A percentile compares a stretch with the other conserved stretches of the same genome.
Evolutionary conservation across 2,888 invertebrate genomes (phyloP).

Genomic region (Patella caerulea): DNA sequence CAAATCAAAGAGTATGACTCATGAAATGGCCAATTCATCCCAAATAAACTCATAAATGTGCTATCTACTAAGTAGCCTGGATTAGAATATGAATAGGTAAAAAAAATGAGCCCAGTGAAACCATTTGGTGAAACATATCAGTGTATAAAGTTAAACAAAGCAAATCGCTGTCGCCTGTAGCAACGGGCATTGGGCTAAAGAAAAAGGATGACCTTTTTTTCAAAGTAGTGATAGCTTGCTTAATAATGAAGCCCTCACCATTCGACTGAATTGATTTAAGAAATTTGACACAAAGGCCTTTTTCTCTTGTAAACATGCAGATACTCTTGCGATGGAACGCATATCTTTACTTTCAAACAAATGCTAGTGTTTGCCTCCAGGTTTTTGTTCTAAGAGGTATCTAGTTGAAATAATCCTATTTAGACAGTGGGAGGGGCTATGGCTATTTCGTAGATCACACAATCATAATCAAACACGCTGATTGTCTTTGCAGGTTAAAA

Average conservation of each 20-base stretch:
- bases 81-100: slow-evolving; percentile 41
- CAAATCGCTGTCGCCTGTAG: slow-evolving; percentile 38
- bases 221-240: slow-evolving; percentile 29
- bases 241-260: slow-evolving; percentile 36
- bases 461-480: slow-evolving; percentile 26
- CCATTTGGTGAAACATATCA: slow-evolving; percentile 35
- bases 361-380: slow-evolving; percentile 18
- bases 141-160: slow-evolving; percentile 47
- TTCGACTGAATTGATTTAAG: slow-evolving; percentile 45
- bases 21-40: slow-evolving; percentile 26
- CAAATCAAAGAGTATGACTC: slow-evolving; percentile 33
- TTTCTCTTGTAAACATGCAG: slow-evolving; percentile 32
- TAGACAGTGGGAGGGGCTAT: slow-evolving; percentile 24
- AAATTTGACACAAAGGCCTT: slow-evolving; percentile 40
- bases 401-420: slow-evolving; percentile 21
- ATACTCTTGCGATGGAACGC: slow-evolving; percentile 16
- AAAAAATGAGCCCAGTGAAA: slow-evolving; percentile 34
- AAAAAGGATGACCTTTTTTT: slow-evolving; percentile 32
- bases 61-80: slow-evolving; percentile 38
- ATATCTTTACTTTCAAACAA: slow-evolving; percentile 17
- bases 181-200: slow-evolving; percentile 39
- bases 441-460: slow-evolving; percentile 19
- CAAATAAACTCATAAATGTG: slow-evolving; percentile 40
- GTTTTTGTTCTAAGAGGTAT: slow-evolving; percentile 24
- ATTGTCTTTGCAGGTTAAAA: slow-evolving; percentile 21